Base-by-base conservation (phyloP, 2,797 vertebrate species). In the Malacoraja senta region DNA sequence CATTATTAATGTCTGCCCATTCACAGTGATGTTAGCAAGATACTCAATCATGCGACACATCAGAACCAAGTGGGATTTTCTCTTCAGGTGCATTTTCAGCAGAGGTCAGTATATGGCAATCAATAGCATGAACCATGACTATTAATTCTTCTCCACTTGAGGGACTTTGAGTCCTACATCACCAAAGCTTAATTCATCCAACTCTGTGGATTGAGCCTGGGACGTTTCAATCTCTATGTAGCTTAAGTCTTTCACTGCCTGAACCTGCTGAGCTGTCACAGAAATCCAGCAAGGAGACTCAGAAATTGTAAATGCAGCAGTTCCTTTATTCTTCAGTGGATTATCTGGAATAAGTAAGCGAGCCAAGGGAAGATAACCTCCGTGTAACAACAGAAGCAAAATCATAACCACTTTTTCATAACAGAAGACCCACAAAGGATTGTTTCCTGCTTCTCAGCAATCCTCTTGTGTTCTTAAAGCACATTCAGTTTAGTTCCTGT, bases 291-390 rank as follows among this genome's bases (percentile, higher is more conserved):
- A 35, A 63, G 21, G 21, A 88, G n/a, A 17, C 7, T 88, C 84
- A 88, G 84, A 65, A 65, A 88, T 19, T 65, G 24, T 29, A 21
- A 35, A 29, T 8, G 13, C 17, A 65, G 32, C 84, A 88, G 1
- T 32, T 68, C 21, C n/a, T 68, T 35, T 65, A 65, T 29, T 88
- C 61, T 88, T 21, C 35, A 35, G 61, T 88, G 29, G 29, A 88
- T 32, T 19, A 19, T 68, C 61, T 68, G 63, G 63, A 32, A 68
- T 10, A 21, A 19, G 17, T 24, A 88, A 88, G 61, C 68, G 61
- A 88, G 61, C 63, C 84, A 88, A 68, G n/a, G 84, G n/a, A 35
- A 68, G n/a, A 35, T 88, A 61, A 63, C 84, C 61, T 88, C 61
- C 35, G 29, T 88, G 84, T 65, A 65, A 32, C 84, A 68, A 63